phyloP scores from a whole-genome alignment of 2,888 invertebrate genomes.

The Epirrhoe alternata region DNA sequence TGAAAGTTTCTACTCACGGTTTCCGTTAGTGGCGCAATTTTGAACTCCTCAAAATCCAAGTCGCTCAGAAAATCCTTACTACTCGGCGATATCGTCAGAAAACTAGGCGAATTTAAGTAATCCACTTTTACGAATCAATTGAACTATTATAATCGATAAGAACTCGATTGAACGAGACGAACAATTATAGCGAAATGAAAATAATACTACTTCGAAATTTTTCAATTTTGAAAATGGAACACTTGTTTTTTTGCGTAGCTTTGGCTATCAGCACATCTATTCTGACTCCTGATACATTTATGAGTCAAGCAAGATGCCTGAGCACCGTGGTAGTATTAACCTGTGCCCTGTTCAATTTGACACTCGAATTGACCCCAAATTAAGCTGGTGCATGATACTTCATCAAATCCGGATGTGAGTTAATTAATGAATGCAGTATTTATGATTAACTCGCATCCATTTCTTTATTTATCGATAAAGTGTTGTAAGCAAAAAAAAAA shows the following conservation, averaged over 20 bases:
- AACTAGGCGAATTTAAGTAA: constrained; percentile 57
- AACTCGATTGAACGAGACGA: constrained; percentile 19
- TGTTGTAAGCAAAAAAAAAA: not conserved
- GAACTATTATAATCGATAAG: constrained; percentile 23
- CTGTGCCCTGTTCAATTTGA: constrained; percentile 66
- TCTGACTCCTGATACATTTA: constrained; percentile 32
- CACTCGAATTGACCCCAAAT: constrained; percentile 67
- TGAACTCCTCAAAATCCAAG: constrained; percentile 68
- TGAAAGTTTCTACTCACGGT: constrained; percentile 59
- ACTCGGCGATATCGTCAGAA: constrained; percentile 65
- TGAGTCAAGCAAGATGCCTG: constrained; percentile 51
- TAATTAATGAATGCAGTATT: constrained; percentile 6
- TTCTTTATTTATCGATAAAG: too few relatives aligned
- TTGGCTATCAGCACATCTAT: constrained; percentile 38
- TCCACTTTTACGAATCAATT: constrained; percentile 61
- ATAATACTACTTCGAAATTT: not conserved
- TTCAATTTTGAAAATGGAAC: constrained; percentile 3
- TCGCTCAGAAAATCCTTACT: constrained; percentile 67
- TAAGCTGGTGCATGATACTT: constrained; percentile 33
- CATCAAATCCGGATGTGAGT: constrained; percentile 31
- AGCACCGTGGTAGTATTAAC: constrained; percentile 59
- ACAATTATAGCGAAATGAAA: constrained; percentile 1
- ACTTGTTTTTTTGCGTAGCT: constrained; percentile 11
- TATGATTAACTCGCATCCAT: too few relatives aligned
- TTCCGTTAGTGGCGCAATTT: constrained; percentile 77